Conservation (phyloP, 92 coral and sea anemone genomes). For the Hydrozoanthus gracilis region DNA sequence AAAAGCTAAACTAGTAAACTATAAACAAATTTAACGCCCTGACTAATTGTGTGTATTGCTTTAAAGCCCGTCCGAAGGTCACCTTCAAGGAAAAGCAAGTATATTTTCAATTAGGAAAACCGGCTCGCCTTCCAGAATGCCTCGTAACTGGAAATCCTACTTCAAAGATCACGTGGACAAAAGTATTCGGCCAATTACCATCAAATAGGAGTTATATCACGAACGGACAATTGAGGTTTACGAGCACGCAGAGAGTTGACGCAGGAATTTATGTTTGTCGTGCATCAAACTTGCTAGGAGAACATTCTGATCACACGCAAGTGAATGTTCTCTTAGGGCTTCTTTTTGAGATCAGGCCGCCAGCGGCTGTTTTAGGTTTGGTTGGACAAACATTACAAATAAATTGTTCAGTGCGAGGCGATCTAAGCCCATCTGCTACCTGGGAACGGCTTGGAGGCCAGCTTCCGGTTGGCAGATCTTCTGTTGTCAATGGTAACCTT, state of each 20-base stretch:
- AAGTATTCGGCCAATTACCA: background rate
- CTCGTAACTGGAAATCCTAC: conserved; percentile 2
- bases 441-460: conserved; percentile 10
- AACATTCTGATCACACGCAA: background rate
- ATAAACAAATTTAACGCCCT: no score
- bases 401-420: background rate
- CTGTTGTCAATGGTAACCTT: background rate
- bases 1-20: no score
- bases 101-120: background rate
- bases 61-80: background rate
- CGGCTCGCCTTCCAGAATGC: background rate
- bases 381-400: background rate
- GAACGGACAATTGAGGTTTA: background rate
- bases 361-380: background rate
- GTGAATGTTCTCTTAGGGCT: background rate
- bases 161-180: background rate
- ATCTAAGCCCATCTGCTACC: background rate
- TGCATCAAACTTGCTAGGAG: background rate
- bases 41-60: background rate
- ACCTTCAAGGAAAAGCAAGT: background rate
- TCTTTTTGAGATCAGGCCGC: background rate
- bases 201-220: background rate
- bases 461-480: conserved; percentile 4
- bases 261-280: background rate
- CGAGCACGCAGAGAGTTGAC: background rate